Conservation (phyloP, 2,888 invertebrate genomes). For the Acrobeloides nanus region DNA sequence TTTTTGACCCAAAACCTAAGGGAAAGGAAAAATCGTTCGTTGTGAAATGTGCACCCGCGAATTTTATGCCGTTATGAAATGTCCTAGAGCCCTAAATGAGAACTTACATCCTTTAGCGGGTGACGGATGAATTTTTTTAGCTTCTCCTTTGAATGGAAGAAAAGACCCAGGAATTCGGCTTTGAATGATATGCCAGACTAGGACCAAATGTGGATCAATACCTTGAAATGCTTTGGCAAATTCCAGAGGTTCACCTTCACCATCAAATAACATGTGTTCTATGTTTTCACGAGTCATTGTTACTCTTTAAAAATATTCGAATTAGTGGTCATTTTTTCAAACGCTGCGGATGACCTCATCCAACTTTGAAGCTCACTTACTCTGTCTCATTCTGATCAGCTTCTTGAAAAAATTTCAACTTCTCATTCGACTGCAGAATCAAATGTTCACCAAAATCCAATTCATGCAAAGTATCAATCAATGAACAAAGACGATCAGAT, state of each 20-base stretch:
- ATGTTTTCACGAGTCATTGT: constrained; percentile 2
- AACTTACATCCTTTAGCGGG: no score
- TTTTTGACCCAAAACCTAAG: no score
- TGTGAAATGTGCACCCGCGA: no score
- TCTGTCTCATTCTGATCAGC: constrained; percentile 2
- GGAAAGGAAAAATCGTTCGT: no score
- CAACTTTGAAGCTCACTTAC: background rate
- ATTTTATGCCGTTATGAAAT: no score
- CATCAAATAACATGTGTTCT: background rate
- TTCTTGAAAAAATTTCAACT: constrained; percentile 11
- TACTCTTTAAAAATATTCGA: background rate
- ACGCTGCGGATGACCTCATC: background rate
- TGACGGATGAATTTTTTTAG: no score
- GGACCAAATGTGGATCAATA: constrained; percentile 23
- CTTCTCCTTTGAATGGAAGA: no score
- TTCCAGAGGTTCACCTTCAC: background rate
- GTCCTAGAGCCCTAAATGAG: no score
- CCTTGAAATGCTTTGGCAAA: constrained; percentile 22
- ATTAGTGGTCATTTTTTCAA: background rate
- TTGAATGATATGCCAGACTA: constrained; percentile 29
- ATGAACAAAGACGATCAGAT: constrained; percentile 12
- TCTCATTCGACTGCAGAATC: constrained; percentile 10
- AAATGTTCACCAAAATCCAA: constrained; percentile 23
- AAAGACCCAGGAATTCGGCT: constrained; percentile 27
- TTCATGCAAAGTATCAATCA: constrained; percentile 13